Base-by-base conservation (phyloP, 2,797 vertebrate species). In the Calcarius lapponicus region DNA sequence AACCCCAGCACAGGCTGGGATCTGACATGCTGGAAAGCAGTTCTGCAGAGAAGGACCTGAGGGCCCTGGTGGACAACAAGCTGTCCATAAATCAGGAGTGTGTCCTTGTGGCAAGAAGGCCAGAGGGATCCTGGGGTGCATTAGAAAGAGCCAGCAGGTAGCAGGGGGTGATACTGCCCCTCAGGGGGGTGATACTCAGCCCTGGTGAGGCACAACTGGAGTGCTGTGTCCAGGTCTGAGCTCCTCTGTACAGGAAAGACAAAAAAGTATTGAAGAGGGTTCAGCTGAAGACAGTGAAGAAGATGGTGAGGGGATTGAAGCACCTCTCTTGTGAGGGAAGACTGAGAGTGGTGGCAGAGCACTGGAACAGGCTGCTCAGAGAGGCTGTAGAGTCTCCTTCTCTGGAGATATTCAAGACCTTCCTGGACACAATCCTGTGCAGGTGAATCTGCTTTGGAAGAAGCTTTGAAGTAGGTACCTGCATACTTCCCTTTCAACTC, bases 141-240 rank as follows among this genome's bases (percentile, higher is more conserved):
- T n/a, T 9, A 64, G 26, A 21, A 38, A 8, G 6, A 9, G 6
- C 21, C 22, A 19, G 15, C 29, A 40, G 25, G 21, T 34, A 2
- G 32, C 9, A 14, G 10, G 15, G 38, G 7, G 25, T 9, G 43
- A 64, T 51, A 17, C 51, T 40, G 20, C 9, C 8, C 7, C 21
- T 83, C 29, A n/a, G n/a, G n/a, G n/a, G n/a, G n/a, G n/a, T n/a
- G n/a, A n/a, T 57, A 2, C 21, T 43, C 45, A 17, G 38, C 21
- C 20, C 38, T 71, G 19, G 9, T 13, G 51, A 65, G 25, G 45
- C 28, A 25, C 25, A 17, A 14, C 21, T 20, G 45, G 15, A 40
- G 15, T 40, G 31, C 51, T 65, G 12, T 34, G 21, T 17, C 21
- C 51, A 26, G 3, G 2, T 9, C 25, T 40, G 0, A 2, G 2